phyloP scores from a whole-genome alignment of 2,888 invertebrate genomes.

The Xanthia icteritia region DNA sequence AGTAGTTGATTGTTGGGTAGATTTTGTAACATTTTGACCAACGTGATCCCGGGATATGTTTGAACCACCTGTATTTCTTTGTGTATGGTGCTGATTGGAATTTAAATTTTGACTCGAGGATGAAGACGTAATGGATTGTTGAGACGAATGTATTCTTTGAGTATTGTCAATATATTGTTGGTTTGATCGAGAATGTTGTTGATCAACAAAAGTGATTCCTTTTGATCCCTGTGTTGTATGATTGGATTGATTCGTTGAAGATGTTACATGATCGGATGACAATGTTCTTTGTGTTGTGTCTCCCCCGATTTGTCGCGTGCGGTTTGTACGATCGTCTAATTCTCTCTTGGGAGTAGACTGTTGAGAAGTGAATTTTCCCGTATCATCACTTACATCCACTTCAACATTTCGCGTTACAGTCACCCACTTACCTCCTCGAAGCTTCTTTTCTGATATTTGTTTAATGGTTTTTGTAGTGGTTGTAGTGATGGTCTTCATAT shows the following conservation, averaged over 20 bases:
- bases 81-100: conserved; percentile 67
- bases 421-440: conserved; percentile 87
- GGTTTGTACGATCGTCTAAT: conserved; percentile 65
- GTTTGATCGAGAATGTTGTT: conserved; percentile 71
- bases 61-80: conserved; percentile 66
- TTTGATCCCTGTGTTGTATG: conserved; percentile 69
- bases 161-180: conserved; percentile 70
- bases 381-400: conserved; percentile 89
- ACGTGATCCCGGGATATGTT: conserved; percentile 67
- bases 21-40: conserved; percentile 71
- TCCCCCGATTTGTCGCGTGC: conserved; percentile 62
- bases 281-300: conserved; percentile 72
- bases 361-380: conserved; percentile 60
- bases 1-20: conserved; percentile 72
- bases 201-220: conserved; percentile 69
- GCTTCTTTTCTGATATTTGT: conserved; percentile 90
- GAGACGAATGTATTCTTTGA: conserved; percentile 68
- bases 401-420: conserved; percentile 91
- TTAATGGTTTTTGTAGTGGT: conserved; percentile 90
- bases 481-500: conserved; percentile 76
- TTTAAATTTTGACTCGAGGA: conserved; percentile 66
- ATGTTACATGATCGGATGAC: conserved; percentile 73
- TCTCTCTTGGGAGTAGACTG: conserved; percentile 59
- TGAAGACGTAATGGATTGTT: conserved; percentile 69
- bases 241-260: conserved; percentile 71